Base-by-base conservation (phyloP, 2,113 vertebrate species). In the Limanda limanda region DNA sequence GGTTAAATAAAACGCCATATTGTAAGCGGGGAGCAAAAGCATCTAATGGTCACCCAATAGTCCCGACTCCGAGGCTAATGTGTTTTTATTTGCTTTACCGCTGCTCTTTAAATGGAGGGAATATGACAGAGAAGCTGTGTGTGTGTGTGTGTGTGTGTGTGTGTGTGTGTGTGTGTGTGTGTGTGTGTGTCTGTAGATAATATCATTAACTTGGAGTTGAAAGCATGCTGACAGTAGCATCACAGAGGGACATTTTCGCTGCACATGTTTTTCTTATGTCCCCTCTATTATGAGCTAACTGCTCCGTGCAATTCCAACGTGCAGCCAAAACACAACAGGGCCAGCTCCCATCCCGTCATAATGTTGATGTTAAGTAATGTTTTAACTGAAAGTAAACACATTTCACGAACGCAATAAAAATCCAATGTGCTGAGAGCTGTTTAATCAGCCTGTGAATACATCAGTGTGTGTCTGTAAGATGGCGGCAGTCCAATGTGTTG, bases 351-450 rank as follows among this genome's bases (percentile, higher is more conserved):
- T 82, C 71, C 67, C 55, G 27, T 81, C 81, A 85, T 91, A 88
- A 92, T 88, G 82, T 82, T 73, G 86, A 91, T 90, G 88, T 88
- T 91, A 90, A 89, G 89, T 90, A 87, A 90, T 86, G 87, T 86
- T 91, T 88, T 92, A 88, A 87, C 81, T 83, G 83, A 86, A 89
- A 90, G 86, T 92, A 89, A 93, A 91, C 89, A 87, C 85, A 80
- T 87, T 92, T 92, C 88, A 89, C 81, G 83, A 91, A 90, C 74
- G 91, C 78, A 86, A 92, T 92, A 93, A 93, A 92, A 90, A 82
- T 82, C 78, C 82, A 90, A 92, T 88, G 90, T 89, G 91, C 88
- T 91, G 89, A 92, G 84, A 92, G 90, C 87, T 81, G 86, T 89
- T 92, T 89, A 92, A 93, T 92, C 87, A 89, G 89, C 84, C 77